Evolutionary conservation across 2,888 invertebrate species (phyloP).

Genomic region (Hedya salicella): DNA sequence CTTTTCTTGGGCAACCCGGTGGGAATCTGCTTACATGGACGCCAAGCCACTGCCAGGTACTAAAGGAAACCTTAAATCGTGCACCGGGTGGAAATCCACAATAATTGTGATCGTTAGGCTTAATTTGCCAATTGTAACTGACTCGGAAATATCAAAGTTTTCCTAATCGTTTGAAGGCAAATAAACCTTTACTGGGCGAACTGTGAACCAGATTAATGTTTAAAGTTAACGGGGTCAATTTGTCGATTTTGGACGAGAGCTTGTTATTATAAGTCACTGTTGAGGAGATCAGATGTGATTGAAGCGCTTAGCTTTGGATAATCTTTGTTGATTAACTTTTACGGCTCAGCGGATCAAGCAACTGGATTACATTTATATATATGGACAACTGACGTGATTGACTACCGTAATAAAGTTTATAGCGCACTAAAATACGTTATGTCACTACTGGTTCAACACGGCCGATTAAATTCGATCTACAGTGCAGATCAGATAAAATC

Average conservation of each 20-base stretch:
- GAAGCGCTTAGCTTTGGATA: conserved; percentile 5
- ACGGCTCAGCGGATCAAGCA: neutral
- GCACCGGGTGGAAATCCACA: conserved; percentile 4
- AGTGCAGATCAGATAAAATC: neutral
- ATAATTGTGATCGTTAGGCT: conserved; percentile 21
- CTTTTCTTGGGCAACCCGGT: too few species aligned
- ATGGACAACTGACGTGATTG: too few species aligned
- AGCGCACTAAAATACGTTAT: too few species aligned
- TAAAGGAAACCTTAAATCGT: neutral
- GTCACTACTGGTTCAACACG: too few species aligned
- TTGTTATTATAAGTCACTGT: neutral
- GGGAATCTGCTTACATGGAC: too few species aligned
- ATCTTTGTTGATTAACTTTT: conserved; percentile 1
- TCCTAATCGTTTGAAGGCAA: conserved; percentile 23
- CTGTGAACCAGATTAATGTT: conserved; percentile 20
- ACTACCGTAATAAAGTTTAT: too few species aligned
- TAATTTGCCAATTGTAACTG: conserved; percentile 19
- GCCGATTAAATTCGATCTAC: too few species aligned
- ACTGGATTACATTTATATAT: neutral
- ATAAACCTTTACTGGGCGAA: conserved; percentile 9
- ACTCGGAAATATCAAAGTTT: conserved; percentile 26
- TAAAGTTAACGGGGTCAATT: conserved; percentile 23
- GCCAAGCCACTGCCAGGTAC: too few species aligned
- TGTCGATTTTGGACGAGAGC: conserved; percentile 11
- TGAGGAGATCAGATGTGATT: conserved; percentile 5